These are phyloP conservation scores for Lomographa bimaculata DNA, from an alignment of 2,888 invertebrate species.

Conservation along the genomic window DNA sequence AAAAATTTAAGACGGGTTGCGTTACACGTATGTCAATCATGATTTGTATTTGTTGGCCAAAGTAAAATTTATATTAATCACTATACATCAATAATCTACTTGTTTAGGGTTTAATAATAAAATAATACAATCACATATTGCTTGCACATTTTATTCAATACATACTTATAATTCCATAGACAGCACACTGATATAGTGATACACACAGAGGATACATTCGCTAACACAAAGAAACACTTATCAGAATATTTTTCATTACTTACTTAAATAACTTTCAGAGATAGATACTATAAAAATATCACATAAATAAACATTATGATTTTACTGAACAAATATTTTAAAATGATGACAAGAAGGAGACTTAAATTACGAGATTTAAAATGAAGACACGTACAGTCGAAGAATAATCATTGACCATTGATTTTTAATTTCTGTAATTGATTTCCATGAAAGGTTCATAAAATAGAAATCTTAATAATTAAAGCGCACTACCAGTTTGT, in stretches of 20 bases:
- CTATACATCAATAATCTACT: too few species aligned
- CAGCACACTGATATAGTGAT: constrained; percentile 13
- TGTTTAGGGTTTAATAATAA: constrained; percentile 2
- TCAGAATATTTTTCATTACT: too few species aligned
- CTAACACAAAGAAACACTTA: constrained; percentile 10
- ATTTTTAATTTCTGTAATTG: constrained; percentile 7
- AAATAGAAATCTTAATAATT: too few species aligned
- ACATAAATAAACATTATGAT: constrained; percentile 21
- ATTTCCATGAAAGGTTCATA: constrained; percentile 1
- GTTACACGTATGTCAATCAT: too few species aligned
- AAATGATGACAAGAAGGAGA: too few species aligned
- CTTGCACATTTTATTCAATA: constrained; percentile 23
- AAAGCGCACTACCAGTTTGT: too few species aligned
- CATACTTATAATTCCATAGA: constrained; percentile 22
- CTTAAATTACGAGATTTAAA: too few species aligned
- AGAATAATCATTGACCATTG: constrained; percentile 31
- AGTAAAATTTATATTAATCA: too few species aligned
- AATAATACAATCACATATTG: constrained; percentile 7
- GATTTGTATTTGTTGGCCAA: too few species aligned
- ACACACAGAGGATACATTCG: constrained; percentile 5
- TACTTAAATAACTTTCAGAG: too few species aligned
- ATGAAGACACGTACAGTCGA: constrained; percentile 14
- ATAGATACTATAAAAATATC: constrained; percentile 15
- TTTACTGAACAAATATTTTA: too few species aligned
- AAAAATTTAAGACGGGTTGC: too few species aligned